Evolutionary conservation across 2,113 vertebrate species (phyloP), one percentile per base, ranked within the genome.

Genomic region (Danio rerio): DNA sequence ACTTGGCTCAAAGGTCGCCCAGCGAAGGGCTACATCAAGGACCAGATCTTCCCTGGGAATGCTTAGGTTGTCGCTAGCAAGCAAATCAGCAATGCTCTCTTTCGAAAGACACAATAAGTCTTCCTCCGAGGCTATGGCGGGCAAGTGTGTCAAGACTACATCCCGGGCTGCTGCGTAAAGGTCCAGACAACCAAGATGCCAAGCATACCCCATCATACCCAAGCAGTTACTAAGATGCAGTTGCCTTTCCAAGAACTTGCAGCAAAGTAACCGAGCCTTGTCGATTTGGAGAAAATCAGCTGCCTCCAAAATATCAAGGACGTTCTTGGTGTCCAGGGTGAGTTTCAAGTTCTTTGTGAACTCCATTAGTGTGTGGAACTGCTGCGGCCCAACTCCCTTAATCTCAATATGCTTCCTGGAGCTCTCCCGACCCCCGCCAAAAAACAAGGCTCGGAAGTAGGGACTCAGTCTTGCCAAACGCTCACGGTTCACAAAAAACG

Each of bases 361-460:
- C n/a, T 93, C 90, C 53, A 97, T 93, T 0, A 97, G 92, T 0
- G 82, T 85, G 52, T 90, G 92, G 65, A 97, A 97, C 66, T 92
- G 83, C 5, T 85, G 87, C 9, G 91, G 78, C 16, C 86, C 75
- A 0, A 96, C 69, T n/a, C 93, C 95, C 89, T 92, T 88, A 62
- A 97, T 91, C 79, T 93, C 92, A 15, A 96, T 87, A n/a, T 81
- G 90, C 31, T 65, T 89, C 31, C 91, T 90, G 3, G 53, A 86
- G 87, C 93, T 93, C 85, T 97, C 96, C 58, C 88, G 83, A 0
- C 94, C 90, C 5, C 93, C 90, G 1, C 96, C 95, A 63, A 94
- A 96, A 86, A 97, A 97, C 88, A 97, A 91, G 74, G 95, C 96
- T 84, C 91, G 88, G 43, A 97, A 97, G 62, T 97, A 97, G 0